Conservation (phyloP, 2,888 invertebrate genomes). For the Eristalis tenax region DNA sequence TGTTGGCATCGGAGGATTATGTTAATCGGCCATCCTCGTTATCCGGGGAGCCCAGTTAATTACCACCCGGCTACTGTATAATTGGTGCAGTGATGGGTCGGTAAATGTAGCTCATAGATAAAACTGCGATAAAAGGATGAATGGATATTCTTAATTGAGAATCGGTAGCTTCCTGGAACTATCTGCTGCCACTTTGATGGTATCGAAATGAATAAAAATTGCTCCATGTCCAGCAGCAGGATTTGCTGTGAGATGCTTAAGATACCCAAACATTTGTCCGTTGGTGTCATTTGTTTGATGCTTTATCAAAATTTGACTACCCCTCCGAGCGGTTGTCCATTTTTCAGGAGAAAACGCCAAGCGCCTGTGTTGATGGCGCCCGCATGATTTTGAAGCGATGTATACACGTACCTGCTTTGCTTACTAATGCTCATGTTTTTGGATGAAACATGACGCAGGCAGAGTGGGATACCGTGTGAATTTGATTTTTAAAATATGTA, state of each 20-base stretch:
- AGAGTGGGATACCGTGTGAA: neutral
- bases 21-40: slow-evolving; percentile 56
- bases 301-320: neutral
- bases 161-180: slow-evolving; percentile 48
- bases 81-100: slow-evolving; percentile 27
- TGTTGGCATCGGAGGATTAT: slow-evolving; percentile 36
- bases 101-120: slow-evolving; percentile 6
- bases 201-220: slow-evolving; percentile 26
- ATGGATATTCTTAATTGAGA: slow-evolving; percentile 40
- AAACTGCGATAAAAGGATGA: slow-evolving; percentile 13
- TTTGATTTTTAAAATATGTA: neutral
- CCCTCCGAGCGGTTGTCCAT: neutral
- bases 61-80: slow-evolving; percentile 62
- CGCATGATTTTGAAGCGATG: neutral
- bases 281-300: neutral
- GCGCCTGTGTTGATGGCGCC: neutral
- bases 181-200: slow-evolving; percentile 35
- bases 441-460: neutral
- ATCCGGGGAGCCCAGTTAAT: slow-evolving; percentile 60
- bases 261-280: neutral
- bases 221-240: neutral
- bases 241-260: neutral
- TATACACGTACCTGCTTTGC: neutral
- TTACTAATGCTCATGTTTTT: neutral
- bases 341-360: neutral